These are phyloP conservation scores for Crypturellus undulatus DNA, from an alignment of 2,113 vertebrate species.

Conservation along the genomic window DNA sequence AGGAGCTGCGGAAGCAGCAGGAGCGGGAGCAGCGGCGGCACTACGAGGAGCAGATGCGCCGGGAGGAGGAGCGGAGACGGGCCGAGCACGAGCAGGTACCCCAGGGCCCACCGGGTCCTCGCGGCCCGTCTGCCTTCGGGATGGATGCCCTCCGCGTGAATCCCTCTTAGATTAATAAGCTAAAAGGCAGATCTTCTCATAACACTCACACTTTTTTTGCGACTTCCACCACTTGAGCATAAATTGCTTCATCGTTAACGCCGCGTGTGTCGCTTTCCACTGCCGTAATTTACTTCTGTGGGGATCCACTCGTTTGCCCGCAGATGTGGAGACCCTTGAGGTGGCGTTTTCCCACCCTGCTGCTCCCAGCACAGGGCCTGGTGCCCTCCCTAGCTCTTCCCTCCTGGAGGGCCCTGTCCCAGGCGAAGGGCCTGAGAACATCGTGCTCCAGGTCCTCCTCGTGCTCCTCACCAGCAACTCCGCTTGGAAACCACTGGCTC, in stretches of 20 bases:
- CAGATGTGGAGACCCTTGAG: neutral
- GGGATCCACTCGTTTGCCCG: slow-evolving; percentile 10
- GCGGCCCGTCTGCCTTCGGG: neutral
- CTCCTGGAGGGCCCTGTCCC: neutral
- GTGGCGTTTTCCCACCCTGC: neutral
- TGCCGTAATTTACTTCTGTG: neutral
- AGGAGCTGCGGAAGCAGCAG: slow-evolving; percentile 96
- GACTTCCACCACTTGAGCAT: slow-evolving; percentile 10
- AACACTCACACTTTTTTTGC: neutral
- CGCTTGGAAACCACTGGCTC: slow-evolving; percentile 67
- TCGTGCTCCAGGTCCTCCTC: neutral
- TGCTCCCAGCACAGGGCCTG: neutral
- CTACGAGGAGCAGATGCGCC: slow-evolving; percentile 94
- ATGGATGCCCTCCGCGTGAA: neutral
- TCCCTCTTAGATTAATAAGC: neutral
- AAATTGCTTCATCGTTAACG: slow-evolving; percentile 21
- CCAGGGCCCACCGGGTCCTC: neutral
- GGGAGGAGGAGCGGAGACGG: slow-evolving; percentile 94
- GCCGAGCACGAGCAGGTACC: slow-evolving; percentile 94
- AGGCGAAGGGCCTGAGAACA: neutral
- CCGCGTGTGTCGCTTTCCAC: slow-evolving; percentile 1
- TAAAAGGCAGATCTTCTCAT: neutral
- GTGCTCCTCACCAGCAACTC: neutral
- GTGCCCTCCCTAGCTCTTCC: neutral
- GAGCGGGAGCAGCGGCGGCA: slow-evolving; percentile 94